phyloP scores from a whole-genome alignment of 2,113 vertebrate species.

The Spea multiplicata region DNA sequence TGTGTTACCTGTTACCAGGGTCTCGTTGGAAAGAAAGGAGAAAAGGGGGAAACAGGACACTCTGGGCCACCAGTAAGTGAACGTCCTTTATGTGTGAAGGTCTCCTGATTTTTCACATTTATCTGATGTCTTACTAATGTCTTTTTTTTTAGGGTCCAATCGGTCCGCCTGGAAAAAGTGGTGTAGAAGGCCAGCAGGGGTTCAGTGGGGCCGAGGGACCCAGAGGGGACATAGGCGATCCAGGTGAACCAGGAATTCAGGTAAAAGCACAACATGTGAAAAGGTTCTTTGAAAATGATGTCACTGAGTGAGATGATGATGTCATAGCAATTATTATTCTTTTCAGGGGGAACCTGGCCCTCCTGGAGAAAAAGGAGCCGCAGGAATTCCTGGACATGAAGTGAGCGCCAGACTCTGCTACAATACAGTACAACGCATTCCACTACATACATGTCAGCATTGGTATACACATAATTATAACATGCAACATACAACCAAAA shows the following conservation, averaged over 20 bases:
- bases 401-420: conserved; percentile 55
- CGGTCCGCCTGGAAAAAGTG: conserved; percentile 57
- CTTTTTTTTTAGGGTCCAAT: conserved; percentile 40
- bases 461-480: too few species aligned
- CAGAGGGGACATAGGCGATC: conserved; percentile 62
- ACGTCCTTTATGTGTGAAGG: not conserved
- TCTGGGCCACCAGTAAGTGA: conserved; percentile 65
- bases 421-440: not conserved
- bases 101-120: not conserved
- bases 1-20: conserved; percentile 61
- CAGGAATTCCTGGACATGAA: conserved; percentile 64
- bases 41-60: conserved; percentile 70
- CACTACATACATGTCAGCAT: not conserved
- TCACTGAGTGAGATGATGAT: not conserved
- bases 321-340: not conserved
- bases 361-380: conserved; percentile 65
- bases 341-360: conserved; percentile 71
- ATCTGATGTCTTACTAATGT: not conserved
- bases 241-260: conserved; percentile 70
- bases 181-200: conserved; percentile 64
- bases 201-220: conserved; percentile 63
- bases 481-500: too few species aligned
- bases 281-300: not conserved
- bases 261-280: conserved; percentile 52
- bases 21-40: conserved; percentile 62